Evolutionary conservation across 1,140 invertebrate species (phyloP).

Genomic region (Drosophila nikananu): DNA sequence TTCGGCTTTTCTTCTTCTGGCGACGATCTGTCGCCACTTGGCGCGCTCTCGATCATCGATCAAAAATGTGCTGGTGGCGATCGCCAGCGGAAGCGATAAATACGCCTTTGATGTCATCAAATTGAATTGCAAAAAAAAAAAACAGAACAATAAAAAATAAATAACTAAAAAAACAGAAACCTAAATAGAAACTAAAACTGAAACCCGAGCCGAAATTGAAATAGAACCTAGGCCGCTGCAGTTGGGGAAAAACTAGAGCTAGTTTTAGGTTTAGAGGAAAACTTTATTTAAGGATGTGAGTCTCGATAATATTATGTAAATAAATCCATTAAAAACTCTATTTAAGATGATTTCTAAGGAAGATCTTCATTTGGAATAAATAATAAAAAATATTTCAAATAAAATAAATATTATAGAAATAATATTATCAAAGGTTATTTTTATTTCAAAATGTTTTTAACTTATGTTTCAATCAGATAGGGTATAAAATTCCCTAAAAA

Average conservation of each 20-base stretch:
- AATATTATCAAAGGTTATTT: too few relatives aligned
- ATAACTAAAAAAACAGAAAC: background rate
- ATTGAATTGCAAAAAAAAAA: constrained; percentile 55
- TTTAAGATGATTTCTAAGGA: too few relatives aligned
- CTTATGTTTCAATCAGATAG: background rate
- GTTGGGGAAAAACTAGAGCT: background rate
- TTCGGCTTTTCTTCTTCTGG: constrained; percentile 19
- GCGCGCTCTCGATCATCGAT: constrained; percentile 53
- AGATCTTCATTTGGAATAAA: background rate
- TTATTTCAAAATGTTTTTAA: too few relatives aligned
- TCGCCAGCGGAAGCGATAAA: constrained; percentile 66
- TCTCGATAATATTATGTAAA: too few relatives aligned
- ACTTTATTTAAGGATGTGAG: background rate
- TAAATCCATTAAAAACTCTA: too few relatives aligned
- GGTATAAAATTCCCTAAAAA: background rate
- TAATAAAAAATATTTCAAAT: background rate
- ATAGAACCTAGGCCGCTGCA: constrained; percentile 6
- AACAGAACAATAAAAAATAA: background rate
- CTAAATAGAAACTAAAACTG: background rate
- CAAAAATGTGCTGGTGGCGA: constrained; percentile 38
- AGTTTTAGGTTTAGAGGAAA: background rate
- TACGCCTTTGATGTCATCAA: constrained; percentile 70
- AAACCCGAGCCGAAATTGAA: constrained; percentile 26
- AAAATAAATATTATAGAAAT: too few relatives aligned
- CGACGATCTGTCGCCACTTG: constrained; percentile 8